These are phyloP conservation scores for Paralichthys olivaceus DNA, from an alignment of 2,113 vertebrate species.

Conservation along the genomic window DNA sequence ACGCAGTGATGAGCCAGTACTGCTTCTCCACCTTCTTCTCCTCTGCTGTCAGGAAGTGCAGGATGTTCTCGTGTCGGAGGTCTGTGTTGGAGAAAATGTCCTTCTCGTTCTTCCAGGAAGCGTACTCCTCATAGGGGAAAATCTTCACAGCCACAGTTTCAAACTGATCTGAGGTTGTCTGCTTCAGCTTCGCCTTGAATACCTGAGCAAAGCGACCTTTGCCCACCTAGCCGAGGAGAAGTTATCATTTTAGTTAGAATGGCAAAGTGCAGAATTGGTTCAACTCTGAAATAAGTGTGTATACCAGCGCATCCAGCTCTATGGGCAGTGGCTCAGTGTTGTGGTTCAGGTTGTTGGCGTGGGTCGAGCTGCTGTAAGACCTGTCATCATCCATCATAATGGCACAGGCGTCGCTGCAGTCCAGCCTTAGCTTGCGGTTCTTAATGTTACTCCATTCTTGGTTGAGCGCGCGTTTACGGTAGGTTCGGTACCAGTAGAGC, in stretches of 20 bases:
- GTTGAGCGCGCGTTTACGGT: constrained; percentile 56
- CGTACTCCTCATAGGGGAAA: constrained; percentile 92
- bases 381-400: constrained; percentile 91
- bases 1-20: constrained; percentile 96
- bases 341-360: constrained; percentile 97
- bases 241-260: not conserved
- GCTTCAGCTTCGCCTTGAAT: constrained; percentile 92
- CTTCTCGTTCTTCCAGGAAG: constrained; percentile 95
- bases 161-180: constrained; percentile 87
- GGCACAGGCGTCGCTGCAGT: constrained; percentile 89
- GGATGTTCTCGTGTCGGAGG: constrained; percentile 92
- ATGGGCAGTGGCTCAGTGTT: constrained; percentile 95
- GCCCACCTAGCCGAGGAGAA: constrained; percentile 81
- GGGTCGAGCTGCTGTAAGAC: constrained; percentile 96
- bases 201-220: constrained; percentile 97
- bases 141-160: constrained; percentile 97
- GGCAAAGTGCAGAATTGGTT: not conserved
- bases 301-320: constrained; percentile 85
- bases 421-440: constrained; percentile 81
- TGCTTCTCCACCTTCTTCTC: constrained; percentile 90
- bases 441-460: constrained; percentile 71
- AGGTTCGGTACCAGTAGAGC: constrained; percentile 74
- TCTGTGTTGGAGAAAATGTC: constrained; percentile 95
- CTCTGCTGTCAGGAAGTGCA: constrained; percentile 94
- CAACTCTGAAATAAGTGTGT: not conserved